Evolutionary conservation across 2,888 invertebrate species (phyloP), one percentile per base, ranked within the genome.

Genomic region (Synergus laeviventris): DNA sequence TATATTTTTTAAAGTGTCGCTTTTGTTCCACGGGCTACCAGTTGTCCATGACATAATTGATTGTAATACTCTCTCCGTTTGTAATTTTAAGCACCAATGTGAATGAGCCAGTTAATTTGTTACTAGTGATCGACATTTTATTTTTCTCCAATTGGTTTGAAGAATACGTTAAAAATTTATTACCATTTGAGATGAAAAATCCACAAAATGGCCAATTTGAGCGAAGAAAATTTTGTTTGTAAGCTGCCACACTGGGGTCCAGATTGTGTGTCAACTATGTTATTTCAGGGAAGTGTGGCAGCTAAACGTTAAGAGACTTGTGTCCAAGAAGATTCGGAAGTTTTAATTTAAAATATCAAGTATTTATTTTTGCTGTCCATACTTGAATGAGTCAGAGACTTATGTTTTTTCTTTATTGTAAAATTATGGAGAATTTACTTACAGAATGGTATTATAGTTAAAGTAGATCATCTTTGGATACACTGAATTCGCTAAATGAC

Each of bases 1-100:
- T 56, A 56, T 11, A 24, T 56, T 56, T 24, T 56, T 56, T 56
- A 18, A 56, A 5, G 3, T 56, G 9, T 24, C n/a, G 62, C 82
- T 73, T 86, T 87, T 87, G 85, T 86, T 86, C 87, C 87, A 85
- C 87, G 87, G 87, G 88, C 86, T 86, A 79, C 83, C 84, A 86
- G 85, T 85, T 86, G 82, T 82, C 79, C 79, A 82, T 81, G 79
- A 82, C 79, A 74, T 77, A 78, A 76, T 73, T 61, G 36, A 73
- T 73, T 70, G 42, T 76, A 76, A 76, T 76, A 76, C 74, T 76
- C 76, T 73, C 54, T 56, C 59, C 45, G 56, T 74, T 74, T 78
- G 42, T 79, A 78, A 75, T 79, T 77, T 74, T 79, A 75, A 77
- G 77, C 79, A 73, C 76, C 31, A 60, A 38, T 62, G 70, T 61